Base-by-base conservation (phyloP, 2,888 invertebrate species). In the Falcaria lacertinaria region DNA sequence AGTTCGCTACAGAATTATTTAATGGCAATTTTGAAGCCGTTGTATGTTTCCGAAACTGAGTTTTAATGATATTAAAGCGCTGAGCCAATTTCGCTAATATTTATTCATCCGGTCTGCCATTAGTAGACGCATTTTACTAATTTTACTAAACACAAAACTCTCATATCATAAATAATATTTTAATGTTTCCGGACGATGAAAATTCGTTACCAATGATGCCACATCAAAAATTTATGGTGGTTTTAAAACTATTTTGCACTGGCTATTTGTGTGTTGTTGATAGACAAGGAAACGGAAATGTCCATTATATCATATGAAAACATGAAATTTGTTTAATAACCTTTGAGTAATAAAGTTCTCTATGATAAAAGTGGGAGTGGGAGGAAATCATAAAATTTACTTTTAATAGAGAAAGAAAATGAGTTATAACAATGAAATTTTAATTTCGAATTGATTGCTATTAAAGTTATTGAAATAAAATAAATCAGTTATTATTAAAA, bases 191-290 rank as follows among this genome's bases (percentile, higher is more conserved):
- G 82, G 84, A 75, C 77, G 67, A 69, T 64, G 65, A 66, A 67
- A 70, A 79, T 76, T 74, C 70, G 80, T 71, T 71, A 75, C 73
- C 78, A 64, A 75, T 81, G 81, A 80, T 80, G 74, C 78, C 74
- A 76, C 79, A 79, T 84, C 79, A 83, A 84, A 81, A 85, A 84
- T 83, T 83, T 80, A 85, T 82, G 75, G 79, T 66, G 53, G 71
- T 74, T 81, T 81, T 80, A 76, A 80, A 83, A 83, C 80, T 82
- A 84, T 88, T 89, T 88, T 68, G 88, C 86, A 85, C 65, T 81
- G 79, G 78, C 77, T 80, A 75, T 78, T 71, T 73, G 64, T 52
- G 59, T 50, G 60, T 48, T 56, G 60, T 61, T 60, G 72, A 74
- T 61, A 46, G 76, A 74, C 64, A 67, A 72, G 87, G 84, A 85